Conservation (phyloP, 1,140 invertebrate species). For the Phortica variegata region DNA sequence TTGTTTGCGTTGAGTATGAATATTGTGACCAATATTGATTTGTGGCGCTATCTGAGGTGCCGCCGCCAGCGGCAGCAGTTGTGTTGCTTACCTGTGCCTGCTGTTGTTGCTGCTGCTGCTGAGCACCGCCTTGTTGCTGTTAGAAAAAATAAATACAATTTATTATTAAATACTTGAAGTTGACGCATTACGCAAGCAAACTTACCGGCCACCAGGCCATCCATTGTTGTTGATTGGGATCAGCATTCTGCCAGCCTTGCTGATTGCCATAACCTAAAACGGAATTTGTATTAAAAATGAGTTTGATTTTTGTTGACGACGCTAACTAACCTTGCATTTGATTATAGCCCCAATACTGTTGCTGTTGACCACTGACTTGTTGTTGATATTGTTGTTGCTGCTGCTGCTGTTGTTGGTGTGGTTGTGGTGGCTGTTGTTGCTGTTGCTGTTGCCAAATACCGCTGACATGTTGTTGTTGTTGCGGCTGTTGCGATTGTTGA, state of each 20-base stretch:
- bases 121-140: conserved; percentile 14
- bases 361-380: conserved; percentile 34
- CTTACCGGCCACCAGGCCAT: conserved; percentile 56
- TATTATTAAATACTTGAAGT: neutral
- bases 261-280: conserved; percentile 46
- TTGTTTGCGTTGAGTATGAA: conserved; percentile 51
- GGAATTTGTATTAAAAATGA: conserved; percentile 8
- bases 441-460: conserved; percentile 42
- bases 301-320: conserved; percentile 3
- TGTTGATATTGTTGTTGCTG: conserved; percentile 36
- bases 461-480: conserved; percentile 39
- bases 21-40: conserved; percentile 57
- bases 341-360: conserved; percentile 49
- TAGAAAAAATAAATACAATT: neutral
- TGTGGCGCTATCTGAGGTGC: conserved; percentile 23
- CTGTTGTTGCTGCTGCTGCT: conserved; percentile 27
- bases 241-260: conserved; percentile 45
- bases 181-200: neutral
- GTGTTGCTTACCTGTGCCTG: conserved; percentile 21
- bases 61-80: conserved; percentile 24
- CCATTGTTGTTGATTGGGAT: conserved; percentile 51
- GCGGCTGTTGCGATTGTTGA: conserved; percentile 26
- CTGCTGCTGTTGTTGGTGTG: conserved; percentile 21
- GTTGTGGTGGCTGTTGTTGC: conserved; percentile 30
- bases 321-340: conserved; percentile 45